Base-by-base conservation (phyloP, 2,113 vertebrate species). In the Phodopus roborovskii region DNA sequence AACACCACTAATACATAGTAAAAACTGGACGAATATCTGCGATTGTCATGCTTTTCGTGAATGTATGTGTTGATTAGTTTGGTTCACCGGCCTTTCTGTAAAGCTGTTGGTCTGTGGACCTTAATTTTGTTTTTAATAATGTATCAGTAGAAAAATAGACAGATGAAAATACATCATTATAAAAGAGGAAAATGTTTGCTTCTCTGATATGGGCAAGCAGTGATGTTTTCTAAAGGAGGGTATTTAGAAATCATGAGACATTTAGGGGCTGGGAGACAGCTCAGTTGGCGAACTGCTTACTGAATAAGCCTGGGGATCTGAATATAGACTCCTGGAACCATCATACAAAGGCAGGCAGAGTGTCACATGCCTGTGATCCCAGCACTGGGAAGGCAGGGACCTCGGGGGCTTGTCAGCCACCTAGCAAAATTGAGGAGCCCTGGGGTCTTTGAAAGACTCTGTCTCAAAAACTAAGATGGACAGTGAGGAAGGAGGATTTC, bases 231-330 rank as follows among this genome's bases (percentile, higher is more conserved):
- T 85, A 62, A 91, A 53, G 82, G 77, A 85, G 10, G n/a, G 4
- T 81, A 50, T 97, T 94, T 94, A 48, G 81, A 24, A 68, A 89
- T 90, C 83, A 68, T 91, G 90, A 71, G 73, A 94, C 90, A 74
- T 74, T 90, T 73, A 74, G 5, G 62, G 42, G 83, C 62, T 50
- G 30, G 60, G 60, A 36, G 62, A 68, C 22, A 19, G 42, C 42
- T 86, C 9, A 30, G 79, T 45, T 66, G 60, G 17, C 7, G 33
- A 62, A 28, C 16, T 45, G 60, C 39, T 64, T 64, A 17, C 9
- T 33, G 39, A 2, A 48, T 48, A n/a, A 24, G 3, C 6, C 2
- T 24, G 19, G 50, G 19, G 19, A 36, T 15, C 62, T 86, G 45
- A 22, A 2, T 24, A n/a, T 5, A n/a, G 42, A 70, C 68, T 45